phyloP scores from a whole-genome alignment of 2,888 invertebrate genomes.

The Gymnoscelis rufifasciata region DNA sequence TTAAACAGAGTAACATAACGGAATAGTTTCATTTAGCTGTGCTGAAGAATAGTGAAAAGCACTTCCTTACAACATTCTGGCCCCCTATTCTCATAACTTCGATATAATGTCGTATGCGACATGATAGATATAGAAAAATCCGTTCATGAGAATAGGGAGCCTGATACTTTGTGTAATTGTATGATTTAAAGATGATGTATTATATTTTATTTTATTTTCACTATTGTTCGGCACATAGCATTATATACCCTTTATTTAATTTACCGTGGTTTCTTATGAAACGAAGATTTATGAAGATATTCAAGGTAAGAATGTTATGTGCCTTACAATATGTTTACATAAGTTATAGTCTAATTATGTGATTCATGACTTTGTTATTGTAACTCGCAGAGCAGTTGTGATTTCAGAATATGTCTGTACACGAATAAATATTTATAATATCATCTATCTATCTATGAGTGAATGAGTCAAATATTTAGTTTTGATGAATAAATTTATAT shows the following conservation, averaged over 20 bases:
- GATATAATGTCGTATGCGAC: background rate
- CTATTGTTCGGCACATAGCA: conserved; percentile 90
- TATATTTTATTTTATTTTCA: conserved; percentile 79
- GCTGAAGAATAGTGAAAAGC: conserved; percentile 80
- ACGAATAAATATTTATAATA: too few relatives aligned
- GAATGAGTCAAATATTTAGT: too few relatives aligned
- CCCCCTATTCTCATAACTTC: conserved; percentile 10
- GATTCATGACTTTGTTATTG: background rate
- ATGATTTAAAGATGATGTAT: conserved; percentile 39
- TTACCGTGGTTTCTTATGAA: conserved; percentile 19
- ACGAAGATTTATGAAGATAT: conserved; percentile 34
- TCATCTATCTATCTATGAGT: too few relatives aligned
- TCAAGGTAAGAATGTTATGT: conserved; percentile 73
- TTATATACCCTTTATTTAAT: conserved; percentile 38
- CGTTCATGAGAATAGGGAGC: conserved; percentile 16
- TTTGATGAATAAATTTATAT: too few relatives aligned
- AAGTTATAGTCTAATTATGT: background rate
- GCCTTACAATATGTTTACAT: conserved; percentile 60
- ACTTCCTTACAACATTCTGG: conserved; percentile 66
- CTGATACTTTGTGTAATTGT: conserved; percentile 32
- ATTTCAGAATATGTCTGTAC: too few relatives aligned
- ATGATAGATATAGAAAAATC: background rate
- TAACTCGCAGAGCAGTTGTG: too few relatives aligned
- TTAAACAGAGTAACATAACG: conserved; percentile 53
- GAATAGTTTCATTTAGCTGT: conserved; percentile 57